Conservation (phyloP, 1,140 invertebrate species). For the Drosophila melanica region DNA sequence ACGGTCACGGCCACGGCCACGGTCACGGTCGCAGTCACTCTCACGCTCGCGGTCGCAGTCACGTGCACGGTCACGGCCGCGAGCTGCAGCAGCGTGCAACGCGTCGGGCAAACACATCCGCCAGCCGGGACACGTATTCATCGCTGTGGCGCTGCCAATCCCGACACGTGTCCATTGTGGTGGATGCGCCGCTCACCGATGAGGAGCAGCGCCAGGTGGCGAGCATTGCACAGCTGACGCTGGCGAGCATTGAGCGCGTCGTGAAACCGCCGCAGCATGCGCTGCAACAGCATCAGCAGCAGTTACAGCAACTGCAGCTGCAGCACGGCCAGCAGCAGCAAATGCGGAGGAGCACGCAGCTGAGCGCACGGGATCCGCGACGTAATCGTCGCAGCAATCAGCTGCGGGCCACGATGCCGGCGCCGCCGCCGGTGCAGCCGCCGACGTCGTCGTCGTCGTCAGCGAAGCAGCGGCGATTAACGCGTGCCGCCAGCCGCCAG, state of each 20-base stretch:
- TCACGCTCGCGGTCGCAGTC: too few species aligned
- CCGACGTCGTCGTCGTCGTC: background rate
- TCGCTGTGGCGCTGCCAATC: slow-evolving; percentile 53
- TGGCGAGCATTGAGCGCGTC: slow-evolving; percentile 60
- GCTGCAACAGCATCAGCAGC: background rate
- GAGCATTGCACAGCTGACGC: slow-evolving; percentile 47
- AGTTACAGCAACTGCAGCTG: background rate
- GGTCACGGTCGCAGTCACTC: background rate
- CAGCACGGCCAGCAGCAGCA: background rate
- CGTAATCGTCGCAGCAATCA: slow-evolving; percentile 57
- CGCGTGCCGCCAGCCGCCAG: slow-evolving; percentile 51
- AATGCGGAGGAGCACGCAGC: slow-evolving; percentile 19
- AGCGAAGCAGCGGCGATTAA: slow-evolving; percentile 52
- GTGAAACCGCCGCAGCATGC: slow-evolving; percentile 34
- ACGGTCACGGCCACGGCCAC: too few species aligned
- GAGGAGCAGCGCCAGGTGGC: slow-evolving; percentile 48
- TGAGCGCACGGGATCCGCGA: slow-evolving; percentile 85
- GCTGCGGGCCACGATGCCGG: slow-evolving; percentile 62
- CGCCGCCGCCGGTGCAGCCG: slow-evolving; percentile 21
- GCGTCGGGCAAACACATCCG: slow-evolving; percentile 44
- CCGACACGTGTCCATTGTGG: slow-evolving; percentile 64
- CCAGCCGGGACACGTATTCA: background rate
- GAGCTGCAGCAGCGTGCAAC: slow-evolving; percentile 16
- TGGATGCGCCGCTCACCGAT: slow-evolving; percentile 51
- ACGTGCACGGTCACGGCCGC: background rate